Percentiles rank a stretch among this genome's conserved stretches.
Conservation (phyloP, 2,113 vertebrate species). For the Hippocampus abdominalis region DNA sequence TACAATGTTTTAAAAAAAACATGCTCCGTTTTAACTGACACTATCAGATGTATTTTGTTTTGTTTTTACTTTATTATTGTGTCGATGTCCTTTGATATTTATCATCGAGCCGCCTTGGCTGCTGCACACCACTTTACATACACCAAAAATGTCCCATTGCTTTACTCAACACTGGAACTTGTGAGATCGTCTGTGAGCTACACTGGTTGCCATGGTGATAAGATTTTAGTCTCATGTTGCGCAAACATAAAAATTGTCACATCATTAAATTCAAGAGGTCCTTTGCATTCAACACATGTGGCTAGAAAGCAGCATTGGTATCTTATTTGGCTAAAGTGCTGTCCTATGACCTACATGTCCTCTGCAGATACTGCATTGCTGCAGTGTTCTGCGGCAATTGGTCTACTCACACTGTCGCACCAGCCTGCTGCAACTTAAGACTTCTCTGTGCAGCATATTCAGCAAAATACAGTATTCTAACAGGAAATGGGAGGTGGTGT, state of each 20-base stretch:
- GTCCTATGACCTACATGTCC: slow-evolving; percentile 21
- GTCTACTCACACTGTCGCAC: slow-evolving; percentile 1
- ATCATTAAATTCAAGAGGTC: slow-evolving; percentile 7
- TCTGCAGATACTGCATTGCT: slow-evolving; percentile 43
- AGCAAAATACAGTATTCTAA: not conserved
- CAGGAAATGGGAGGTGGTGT: slow-evolving; percentile 1
- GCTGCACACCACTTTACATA: not conserved
- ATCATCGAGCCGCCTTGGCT: not conserved
- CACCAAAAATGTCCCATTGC: not conserved
- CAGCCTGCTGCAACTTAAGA: slow-evolving; percentile 16
- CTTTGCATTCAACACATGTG: slow-evolving; percentile 29
- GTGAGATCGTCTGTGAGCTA: slow-evolving; percentile 41
- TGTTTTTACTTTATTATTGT: not conserved
- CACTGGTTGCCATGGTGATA: slow-evolving; percentile 54
- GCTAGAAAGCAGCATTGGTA: not conserved
- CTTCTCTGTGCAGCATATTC: not conserved
- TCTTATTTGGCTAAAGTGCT: slow-evolving; percentile 20
- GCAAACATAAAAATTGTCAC: not conserved
- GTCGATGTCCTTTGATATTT: not conserved
- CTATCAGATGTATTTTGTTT: not conserved
- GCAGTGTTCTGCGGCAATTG: slow-evolving; percentile 49
- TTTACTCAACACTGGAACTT: slow-evolving; percentile 9
- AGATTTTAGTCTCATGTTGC: not conserved
- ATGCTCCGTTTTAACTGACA: not conserved
- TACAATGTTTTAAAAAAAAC: not conserved